Base-by-base conservation (phyloP, 2,113 vertebrate species). In the human (Homo sapiens) region DNA sequence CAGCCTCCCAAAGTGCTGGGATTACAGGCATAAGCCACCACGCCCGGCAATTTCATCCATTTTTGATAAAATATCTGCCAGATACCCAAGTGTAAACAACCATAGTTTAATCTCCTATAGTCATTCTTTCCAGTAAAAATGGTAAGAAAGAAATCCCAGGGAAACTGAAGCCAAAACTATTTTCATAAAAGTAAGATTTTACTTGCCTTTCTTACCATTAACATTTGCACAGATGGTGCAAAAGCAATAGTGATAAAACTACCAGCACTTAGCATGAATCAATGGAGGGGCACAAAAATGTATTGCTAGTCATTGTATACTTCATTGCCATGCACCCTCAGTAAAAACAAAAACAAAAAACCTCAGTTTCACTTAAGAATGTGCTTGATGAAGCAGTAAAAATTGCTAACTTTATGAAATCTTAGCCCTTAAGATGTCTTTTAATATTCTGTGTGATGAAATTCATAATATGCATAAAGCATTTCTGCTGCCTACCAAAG, bases 91-190 rank as follows among this genome's bases (percentile, higher is more conserved):
- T 95, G 45, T 75, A 85, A 89, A 72, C 50, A 96, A 78, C n/a
- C 11, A 73, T 27, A 55, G 38, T 75, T 79, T 92, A 88, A 93
- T 57, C 20, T 86, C 68, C 45, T 45, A 43, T 59, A 40, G 16
- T 86, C 20, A 48, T 90, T 95, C 38, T 89, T 79, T 38, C 68
- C 89, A 79, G 59, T 59, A 32, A 92, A 91, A 76, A 94, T 59
- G 32, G 12, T 80, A n/a, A 22, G 25, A n/a, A 70, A 96, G 32
- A 13, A 52, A 95, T 97, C 91, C 93, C 68, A 57, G 45, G 50
- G 48, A 70, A 61, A 82, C 61, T 25, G 13, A 80, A 70, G 40
- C 82, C 32, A 78, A 91, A n/a, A 80, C 23, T 32, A 78, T 91
- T 96, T 96, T 82, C 48, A 25, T 59, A 90, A 76, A 72, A 50